Base-by-base conservation (phyloP, 1,140 invertebrate genomes). In the Drosophila sp. region DNA sequence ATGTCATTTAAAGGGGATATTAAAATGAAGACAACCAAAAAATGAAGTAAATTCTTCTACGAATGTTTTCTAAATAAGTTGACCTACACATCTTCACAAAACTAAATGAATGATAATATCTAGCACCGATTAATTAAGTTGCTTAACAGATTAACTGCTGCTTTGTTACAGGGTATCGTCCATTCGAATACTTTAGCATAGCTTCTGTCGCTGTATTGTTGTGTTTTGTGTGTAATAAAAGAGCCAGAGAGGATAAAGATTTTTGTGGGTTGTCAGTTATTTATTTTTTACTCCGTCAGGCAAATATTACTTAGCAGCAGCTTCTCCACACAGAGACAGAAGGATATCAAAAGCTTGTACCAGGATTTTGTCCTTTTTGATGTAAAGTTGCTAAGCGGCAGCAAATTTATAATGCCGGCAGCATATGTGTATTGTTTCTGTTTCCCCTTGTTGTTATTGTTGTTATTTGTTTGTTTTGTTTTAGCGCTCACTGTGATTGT, bases 401-500 rank as follows among this genome's bases (percentile, higher is more conserved):
- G 69, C 66, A 83, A 79, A 79, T 82, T 79, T 79, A 72, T 75
- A 82, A 70, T 69, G 57, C 62, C 43, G 34, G 21, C 56, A 73
- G 71, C 65, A 69, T 72, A 25, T 72, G 36, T 62, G 58, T 48
- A 8, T 34, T 46, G 21, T 45, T 38, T 29, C 11, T 46, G 40
- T 40, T 13, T 21, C 21, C 21, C 11, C 14, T 38, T 61, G 53
- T 8, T 51, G 9, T 41, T 48, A 50, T 67, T 76, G 65, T 81
- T 67, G 51, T 51, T 58, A 32, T 57, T 46, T 53, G 48, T 40
- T 61, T 79, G 80, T 76, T 76, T 83, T 79, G 57, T 79, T 79
- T 83, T 62, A 53, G 48, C 80, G 80, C 80, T 79, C 72, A 62
- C 80, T 83, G 80, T 72, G 71, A 83, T 82, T 78, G 75, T 78